phyloP scores from a whole-genome alignment of 1,140 invertebrate genomes.

The Zaprionus davidi region DNA sequence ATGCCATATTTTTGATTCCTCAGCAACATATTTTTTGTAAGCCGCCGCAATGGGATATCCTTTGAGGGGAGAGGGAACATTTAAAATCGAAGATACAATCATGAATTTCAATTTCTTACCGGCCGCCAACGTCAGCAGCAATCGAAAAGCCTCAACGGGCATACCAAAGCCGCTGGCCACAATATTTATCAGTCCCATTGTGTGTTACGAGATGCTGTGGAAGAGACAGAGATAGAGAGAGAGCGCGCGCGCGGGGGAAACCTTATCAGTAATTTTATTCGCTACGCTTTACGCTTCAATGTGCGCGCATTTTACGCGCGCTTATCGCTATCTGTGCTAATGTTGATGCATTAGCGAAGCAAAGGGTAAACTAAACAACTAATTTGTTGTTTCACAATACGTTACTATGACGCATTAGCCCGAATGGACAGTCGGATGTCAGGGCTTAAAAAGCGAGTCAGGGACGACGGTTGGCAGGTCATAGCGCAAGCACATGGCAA shows the following conservation, averaged over 20 bases:
- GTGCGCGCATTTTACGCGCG: constrained; percentile 22
- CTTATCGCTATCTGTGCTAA: constrained; percentile 8
- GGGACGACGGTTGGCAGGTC: constrained; percentile 12
- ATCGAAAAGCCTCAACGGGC: constrained; percentile 87
- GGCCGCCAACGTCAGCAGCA: constrained; percentile 89
- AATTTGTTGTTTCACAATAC: constrained; percentile 21
- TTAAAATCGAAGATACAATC: not conserved
- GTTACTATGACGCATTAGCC: constrained; percentile 21
- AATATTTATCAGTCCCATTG: constrained; percentile 18
- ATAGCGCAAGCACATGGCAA: not conserved
- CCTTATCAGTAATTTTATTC: constrained; percentile 33
- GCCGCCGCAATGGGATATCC: constrained; percentile 92
- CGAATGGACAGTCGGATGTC: not conserved
- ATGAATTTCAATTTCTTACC: constrained; percentile 84
- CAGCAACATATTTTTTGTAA: constrained; percentile 87
- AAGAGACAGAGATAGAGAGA: not conserved
- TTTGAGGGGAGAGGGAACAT: constrained; percentile 69
- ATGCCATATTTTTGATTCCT: constrained; percentile 86
- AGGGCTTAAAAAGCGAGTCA: constrained; percentile 15
- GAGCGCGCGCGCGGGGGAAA: not conserved
- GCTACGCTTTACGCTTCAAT: constrained; percentile 16
- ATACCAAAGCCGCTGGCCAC: constrained; percentile 84
- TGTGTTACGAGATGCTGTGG: not conserved
- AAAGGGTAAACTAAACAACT: constrained; percentile 11
- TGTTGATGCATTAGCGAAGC: not conserved